phyloP scores from a whole-genome alignment of 2,113 vertebrate genomes.

The Urocynchramus pylzowi region DNA sequence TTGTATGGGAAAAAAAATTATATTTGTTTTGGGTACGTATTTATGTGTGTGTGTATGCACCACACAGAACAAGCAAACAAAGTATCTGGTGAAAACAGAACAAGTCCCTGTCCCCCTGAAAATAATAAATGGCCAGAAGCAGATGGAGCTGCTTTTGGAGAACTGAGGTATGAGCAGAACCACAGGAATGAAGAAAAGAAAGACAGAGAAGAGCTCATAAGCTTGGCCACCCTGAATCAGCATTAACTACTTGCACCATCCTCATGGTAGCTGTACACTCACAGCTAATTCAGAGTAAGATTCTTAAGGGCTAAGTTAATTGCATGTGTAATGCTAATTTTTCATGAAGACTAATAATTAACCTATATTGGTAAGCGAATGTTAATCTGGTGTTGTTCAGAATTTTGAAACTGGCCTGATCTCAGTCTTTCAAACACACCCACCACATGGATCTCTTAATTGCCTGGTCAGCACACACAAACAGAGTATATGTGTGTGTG shows the following conservation, averaged over 20 bases:
- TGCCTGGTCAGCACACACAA: not conserved
- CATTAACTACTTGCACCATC: not conserved
- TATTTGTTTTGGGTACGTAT: rapidly evolving
- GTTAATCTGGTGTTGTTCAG: not conserved
- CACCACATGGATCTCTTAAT: not conserved
- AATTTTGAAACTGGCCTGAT: not conserved
- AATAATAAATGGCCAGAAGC: not conserved
- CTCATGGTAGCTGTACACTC: not conserved
- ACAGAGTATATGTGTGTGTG: not conserved
- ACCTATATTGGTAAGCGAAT: not conserved
- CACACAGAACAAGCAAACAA: not conserved
- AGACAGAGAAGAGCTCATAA: not conserved
- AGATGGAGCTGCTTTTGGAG: not conserved
- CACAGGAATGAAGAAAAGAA: not conserved
- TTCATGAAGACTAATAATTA: not conserved
- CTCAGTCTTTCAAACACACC: not conserved
- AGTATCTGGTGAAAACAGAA: not conserved
- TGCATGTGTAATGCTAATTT: not conserved
- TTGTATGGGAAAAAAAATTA: not conserved
- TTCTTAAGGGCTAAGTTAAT: not conserved
- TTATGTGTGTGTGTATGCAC: not conserved
- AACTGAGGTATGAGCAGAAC: not conserved
- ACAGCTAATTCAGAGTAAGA: not conserved
- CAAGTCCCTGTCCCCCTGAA: not conserved
- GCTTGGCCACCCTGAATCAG: not conserved